Base-by-base conservation (phyloP, 2,888 invertebrate genomes). In the Drosophila dives region DNA sequence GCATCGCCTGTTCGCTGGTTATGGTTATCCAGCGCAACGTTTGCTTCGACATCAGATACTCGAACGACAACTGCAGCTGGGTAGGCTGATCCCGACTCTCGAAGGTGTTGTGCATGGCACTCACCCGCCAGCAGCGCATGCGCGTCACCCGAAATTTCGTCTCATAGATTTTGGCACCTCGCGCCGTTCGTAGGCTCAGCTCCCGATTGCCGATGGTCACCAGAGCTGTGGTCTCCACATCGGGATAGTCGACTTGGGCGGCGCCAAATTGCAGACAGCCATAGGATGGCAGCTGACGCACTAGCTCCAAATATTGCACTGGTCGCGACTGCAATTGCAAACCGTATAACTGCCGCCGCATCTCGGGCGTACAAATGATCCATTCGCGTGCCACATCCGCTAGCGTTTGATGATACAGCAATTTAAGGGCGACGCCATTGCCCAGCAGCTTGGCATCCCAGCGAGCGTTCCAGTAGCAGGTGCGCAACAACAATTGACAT, bases 41-140 rank as follows among this genome's bases (percentile, higher is more conserved):
- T 92, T 99, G 98, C 93, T 97, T 97, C 34, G 96, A 96, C 94
- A 99, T 95, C 68, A 99, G 95, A 94, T 99, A 99, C 93, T 99
- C 99, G 93, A 99, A 99, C 0, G 98, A 97, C 63, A 99, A 93
- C 93, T 99, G 98, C 80, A 97, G 83, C 66, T 91, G 92, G 2
- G 91, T 84, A 3, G 89, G 83, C 66, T 80, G 78, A 66, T 89
- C 86, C 17, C 87, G 77, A 5, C 91, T 81, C 67, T 91, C 89
- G 17, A 77, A 77, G 0, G 90, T 82, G 29, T 90, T 94, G 91
- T 97, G 96, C 83, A 96, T 94, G 2, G 98, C 97, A 26, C 98
- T 98, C 55, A 99, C 98, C 83, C 99, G 95, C 99, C 99, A 99
- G 90, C 99, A 99, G 68, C 98, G 95, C 97, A 99, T 99, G 83